Base-by-base conservation (phyloP, 2,797 vertebrate genomes). In the Sparus aurata region DNA sequence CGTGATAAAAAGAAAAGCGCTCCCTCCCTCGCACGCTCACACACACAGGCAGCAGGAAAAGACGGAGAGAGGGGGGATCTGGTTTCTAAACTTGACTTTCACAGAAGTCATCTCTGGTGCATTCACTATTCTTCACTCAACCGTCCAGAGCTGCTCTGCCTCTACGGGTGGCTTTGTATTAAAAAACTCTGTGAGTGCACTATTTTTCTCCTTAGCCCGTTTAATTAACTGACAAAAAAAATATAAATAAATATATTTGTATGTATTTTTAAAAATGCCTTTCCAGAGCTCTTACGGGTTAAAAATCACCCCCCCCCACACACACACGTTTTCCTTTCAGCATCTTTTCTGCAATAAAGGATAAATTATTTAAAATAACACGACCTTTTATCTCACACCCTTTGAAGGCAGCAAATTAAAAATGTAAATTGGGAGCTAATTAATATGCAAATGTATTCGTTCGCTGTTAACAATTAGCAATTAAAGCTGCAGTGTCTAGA, bases 351-450 rank as follows among this genome's bases (percentile, higher is more conserved):
- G 96, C 97, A 97, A 98, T 97, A 97, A 97, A 97, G 97, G 97
- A 98, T 99, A 97, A 98, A 98, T 99, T 97, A 99, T 99, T 98
- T 98, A 98, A 99, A 99, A 99, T 98, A 99, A 99, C 97, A 97
- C 96, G 94, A 99, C 97, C 97, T 99, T 99, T 99, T 99, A 99
- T 99, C 98, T 98, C 97, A 95, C 96, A 97, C 97, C 97, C 97
- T 99, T 99, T 98, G 98, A 99, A 99, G 97, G 97, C 97, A 95
- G 97, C 96, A 98, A 99, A 99, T 99, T 98, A 99, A 99, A 99
- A 98, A 99, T 99, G 98, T 97, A 99, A 99, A 99, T 99, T 98
- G 95, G 96, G 95, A 96, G 94, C 96, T 98, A 96, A 99, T 99
- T 99, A 99, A 99, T 99, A 99, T 99, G 98, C 97, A 99, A 98